phyloP scores from a whole-genome alignment of 2,888 invertebrate species.

The Zele albiditarsus region DNA sequence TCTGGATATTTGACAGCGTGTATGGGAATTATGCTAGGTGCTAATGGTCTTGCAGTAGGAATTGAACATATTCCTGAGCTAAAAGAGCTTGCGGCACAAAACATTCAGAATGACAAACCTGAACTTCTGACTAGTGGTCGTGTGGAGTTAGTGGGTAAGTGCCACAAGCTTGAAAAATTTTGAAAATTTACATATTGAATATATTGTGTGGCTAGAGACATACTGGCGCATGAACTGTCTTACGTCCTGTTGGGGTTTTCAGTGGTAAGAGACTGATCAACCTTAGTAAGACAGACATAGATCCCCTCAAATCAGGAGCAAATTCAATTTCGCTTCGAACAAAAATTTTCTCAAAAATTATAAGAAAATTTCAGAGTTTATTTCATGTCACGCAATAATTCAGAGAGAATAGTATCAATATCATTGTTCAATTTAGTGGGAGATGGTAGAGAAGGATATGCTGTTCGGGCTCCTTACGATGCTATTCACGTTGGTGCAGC shows the following conservation, averaged over 20 bases:
- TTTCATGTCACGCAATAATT: not conserved
- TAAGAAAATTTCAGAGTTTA: not conserved
- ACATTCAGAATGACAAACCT: conserved; percentile 84
- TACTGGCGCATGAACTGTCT: too few relatives aligned
- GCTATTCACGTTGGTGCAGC: conserved; percentile 97
- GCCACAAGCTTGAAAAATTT: not conserved
- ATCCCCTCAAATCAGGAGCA: conserved; percentile 1
- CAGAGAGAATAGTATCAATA: not conserved
- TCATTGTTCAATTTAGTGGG: conserved; percentile 77
- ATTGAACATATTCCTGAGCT: conserved; percentile 93
- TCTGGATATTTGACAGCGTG: conserved; percentile 95
- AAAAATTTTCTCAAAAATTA: not conserved
- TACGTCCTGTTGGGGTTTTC: too few relatives aligned
- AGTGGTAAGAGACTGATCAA: too few relatives aligned
- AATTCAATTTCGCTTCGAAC: not conserved
- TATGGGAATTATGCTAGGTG: conserved; percentile 89
- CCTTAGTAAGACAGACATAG: too few relatives aligned
- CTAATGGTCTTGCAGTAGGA: conserved; percentile 82
- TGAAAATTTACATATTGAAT: not conserved
- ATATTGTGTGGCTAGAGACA: not conserved
- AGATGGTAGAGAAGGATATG: conserved; percentile 90
- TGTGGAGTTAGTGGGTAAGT: conserved; percentile 81
- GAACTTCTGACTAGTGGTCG: conserved; percentile 80
- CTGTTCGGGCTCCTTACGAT: conserved; percentile 86
- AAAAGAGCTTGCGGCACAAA: conserved; percentile 82